phyloP scores from a whole-genome alignment of 2,113 vertebrate genomes.

The Tricholaema leucomelas region DNA sequence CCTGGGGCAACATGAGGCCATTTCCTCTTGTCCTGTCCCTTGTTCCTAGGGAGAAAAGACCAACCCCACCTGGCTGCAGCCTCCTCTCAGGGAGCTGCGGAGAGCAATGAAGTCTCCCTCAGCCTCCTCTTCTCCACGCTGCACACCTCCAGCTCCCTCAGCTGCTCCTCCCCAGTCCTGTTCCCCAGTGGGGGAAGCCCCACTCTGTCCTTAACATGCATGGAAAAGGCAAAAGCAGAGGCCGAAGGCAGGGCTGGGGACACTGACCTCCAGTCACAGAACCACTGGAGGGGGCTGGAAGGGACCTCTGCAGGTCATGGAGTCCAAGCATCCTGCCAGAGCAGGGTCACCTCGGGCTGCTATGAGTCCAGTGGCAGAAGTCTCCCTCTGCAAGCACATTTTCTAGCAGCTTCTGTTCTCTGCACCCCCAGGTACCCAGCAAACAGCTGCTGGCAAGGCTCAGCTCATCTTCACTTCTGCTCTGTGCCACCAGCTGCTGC shows the following conservation, averaged over 20 bases:
- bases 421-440: neutral
- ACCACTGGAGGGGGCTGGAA: neutral
- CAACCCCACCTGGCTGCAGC: no score
- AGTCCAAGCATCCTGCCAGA: no score
- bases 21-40: no score
- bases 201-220: neutral
- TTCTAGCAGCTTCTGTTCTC: conserved; percentile 45
- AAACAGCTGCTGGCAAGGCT: conserved; percentile 45
- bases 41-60: no score
- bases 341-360: neutral
- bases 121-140: no score
- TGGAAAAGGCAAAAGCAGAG: neutral
- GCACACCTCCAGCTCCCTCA: no score
- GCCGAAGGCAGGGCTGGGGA: neutral
- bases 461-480: conserved; percentile 45
- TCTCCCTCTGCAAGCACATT: neutral
- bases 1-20: no score
- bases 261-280: neutral
- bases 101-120: no score
- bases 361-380: neutral
- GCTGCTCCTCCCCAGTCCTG: neutral
- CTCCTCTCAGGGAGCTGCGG: no score
- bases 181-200: neutral
- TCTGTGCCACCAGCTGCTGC: neutral
- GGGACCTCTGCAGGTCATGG: no score